Conservation (phyloP, 1,140 invertebrate species). For the Chelonus insularis region DNA sequence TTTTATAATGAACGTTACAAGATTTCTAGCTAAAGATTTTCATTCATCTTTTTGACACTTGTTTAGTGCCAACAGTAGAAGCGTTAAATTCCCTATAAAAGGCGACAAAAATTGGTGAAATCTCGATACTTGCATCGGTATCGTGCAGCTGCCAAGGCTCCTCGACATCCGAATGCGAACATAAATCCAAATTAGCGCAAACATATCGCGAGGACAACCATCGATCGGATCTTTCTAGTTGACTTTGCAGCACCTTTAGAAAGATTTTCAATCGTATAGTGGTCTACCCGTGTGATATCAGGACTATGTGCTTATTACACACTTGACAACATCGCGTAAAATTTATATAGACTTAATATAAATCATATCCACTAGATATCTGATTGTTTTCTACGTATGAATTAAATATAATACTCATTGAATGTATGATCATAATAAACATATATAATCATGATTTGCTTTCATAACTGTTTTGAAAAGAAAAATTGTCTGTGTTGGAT, state of each 20-base stretch:
- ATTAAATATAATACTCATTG: too few species aligned
- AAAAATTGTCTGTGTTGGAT: too few species aligned
- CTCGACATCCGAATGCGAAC: slow-evolving; percentile 41
- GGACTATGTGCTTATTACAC: background rate
- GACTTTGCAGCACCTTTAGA: background rate
- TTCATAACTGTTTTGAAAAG: too few species aligned
- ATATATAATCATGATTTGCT: too few species aligned
- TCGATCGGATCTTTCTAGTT: slow-evolving; percentile 33
- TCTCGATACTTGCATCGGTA: slow-evolving; percentile 6
- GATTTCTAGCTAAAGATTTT: too few species aligned
- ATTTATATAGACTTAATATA: background rate
- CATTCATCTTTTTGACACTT: background rate
- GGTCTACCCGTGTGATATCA: background rate
- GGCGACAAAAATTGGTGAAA: slow-evolving; percentile 26
- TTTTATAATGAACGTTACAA: background rate
- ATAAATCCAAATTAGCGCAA: slow-evolving; percentile 52
- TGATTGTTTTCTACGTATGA: too few species aligned
- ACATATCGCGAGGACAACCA: slow-evolving; percentile 32
- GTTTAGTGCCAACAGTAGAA: background rate
- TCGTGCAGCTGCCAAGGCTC: slow-evolving; percentile 13
- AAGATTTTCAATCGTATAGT: background rate
- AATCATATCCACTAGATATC: too few species aligned
- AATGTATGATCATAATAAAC: too few species aligned
- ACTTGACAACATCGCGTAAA: too few species aligned
- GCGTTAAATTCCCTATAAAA: slow-evolving; percentile 7